Base-by-base conservation (phyloP, 2,113 vertebrate species). In the Trichomycterus rosablanca region DNA sequence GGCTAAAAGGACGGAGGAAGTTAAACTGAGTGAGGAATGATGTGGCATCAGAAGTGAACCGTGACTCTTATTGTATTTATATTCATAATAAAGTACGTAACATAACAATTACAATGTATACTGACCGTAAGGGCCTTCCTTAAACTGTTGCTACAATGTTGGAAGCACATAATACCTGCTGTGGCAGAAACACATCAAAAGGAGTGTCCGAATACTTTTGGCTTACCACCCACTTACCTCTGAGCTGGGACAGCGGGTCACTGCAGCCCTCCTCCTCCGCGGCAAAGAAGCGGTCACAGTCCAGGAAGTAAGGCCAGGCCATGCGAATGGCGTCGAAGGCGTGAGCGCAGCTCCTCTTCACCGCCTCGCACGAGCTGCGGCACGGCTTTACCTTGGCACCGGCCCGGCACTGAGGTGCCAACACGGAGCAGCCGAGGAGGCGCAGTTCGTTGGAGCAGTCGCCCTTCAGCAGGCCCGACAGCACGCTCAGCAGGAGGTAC, bases 301-400 rank as follows among this genome's bases (percentile, higher is more conserved):
- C 93, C 4, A 99, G 79, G 74, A 98, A 98, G 75, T 97, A 97
- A 24, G 96, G 96, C 96, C 96, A 99, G 64, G 94, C 93, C 96
- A 99, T 99, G 37, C 91, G 83, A 20, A 99, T 97, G 24, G 84
- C 80, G 4, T 97, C 92, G 9, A 99, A 96, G 34, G 92, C 90
- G 0, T 91, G 89, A n/a, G 62, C 66, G 14, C 96, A 99, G 71
- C 77, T 85, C 58, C 79, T 89, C 26, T 77, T 89, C 58, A 99
- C 74, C 0, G 64, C 80, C 67, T 94, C 89, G 15, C 96, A 98
- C 1, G 90, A 71, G 0, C 77, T 88, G 43, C 90, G 88, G 77
- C 96, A 99, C 1, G 96, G 93, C 66, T 90, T 93, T 54, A 79
- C 63, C 19, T 68, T 57, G 15, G 62, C 84, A 72, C 85, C 71